Evolutionary conservation across 2,888 invertebrate species (phyloP), one percentile per base, ranked within the genome.

Genomic region (Pediacus dermestoides): DNA sequence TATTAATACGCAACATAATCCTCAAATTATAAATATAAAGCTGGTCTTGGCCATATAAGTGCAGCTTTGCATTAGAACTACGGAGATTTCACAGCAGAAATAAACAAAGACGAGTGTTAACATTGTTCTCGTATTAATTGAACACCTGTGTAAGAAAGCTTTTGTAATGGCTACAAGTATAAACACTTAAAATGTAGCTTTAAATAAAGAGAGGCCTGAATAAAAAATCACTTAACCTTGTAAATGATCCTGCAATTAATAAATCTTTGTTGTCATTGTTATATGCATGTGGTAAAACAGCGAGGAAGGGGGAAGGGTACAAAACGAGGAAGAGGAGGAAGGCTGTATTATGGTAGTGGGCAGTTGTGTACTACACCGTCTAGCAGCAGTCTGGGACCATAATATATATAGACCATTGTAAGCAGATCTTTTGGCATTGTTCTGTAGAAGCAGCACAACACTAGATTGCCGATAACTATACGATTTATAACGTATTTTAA

Each of bases 351-450:
- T 16, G 13, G 37, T 37, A 16, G 39, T 39, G 46, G 44, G 46
- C 39, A 39, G 30, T 33, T 39, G 37, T 33, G 33, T 46, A 41
- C 39, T 42, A 30, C 33, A 31, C 21, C 38, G 50, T 53, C 50
- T 54, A 45, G 45, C 30, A 35, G 34, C 38, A 50, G n/a, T n/a
- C n/a, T 49, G 48, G 47, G 47, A 48, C 39, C 36, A 41, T 50
- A 42, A 58, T 61, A n/a, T n/a, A 58, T 58, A 58, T 57, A 52
- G 57, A 55, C 58, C 45, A 62, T 61, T 61, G 61, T 63, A 58
- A 58, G 60, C 53, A 60, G 60, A 63, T 60, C 55, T 51, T 45
- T 49, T 40, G 50, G 55, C 57, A 63, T 63, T 63, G 61, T 63
- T 58, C 58, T 52, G 42, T 47, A 44, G 49, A 48, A 49, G 47